phyloP scores from a whole-genome alignment of 1,140 invertebrate species.

The Limonius californicus region DNA sequence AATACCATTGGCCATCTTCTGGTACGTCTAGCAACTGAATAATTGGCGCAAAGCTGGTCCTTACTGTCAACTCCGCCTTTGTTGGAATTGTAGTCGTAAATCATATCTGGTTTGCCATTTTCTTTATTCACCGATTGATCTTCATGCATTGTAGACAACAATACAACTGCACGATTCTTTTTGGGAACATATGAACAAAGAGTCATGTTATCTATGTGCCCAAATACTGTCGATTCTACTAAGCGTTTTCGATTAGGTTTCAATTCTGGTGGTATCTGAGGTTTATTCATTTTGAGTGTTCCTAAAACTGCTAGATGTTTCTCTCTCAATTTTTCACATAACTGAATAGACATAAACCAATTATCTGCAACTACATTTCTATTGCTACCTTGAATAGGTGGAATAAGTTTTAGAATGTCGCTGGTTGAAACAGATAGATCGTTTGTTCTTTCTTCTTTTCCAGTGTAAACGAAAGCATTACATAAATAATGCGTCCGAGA shows the following conservation, averaged over 20 bases:
- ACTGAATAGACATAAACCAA: slow-evolving; percentile 35
- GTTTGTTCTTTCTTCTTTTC: background rate
- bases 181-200: slow-evolving; percentile 30
- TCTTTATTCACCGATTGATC: slow-evolving; percentile 24
- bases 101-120: slow-evolving; percentile 43
- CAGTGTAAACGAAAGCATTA: slow-evolving; percentile 17
- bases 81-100: slow-evolving; percentile 46
- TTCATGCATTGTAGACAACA: slow-evolving; percentile 35
- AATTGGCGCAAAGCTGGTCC: slow-evolving; percentile 35
- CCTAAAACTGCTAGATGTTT: slow-evolving; percentile 33
- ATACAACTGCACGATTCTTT: slow-evolving; percentile 36
- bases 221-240: slow-evolving; percentile 27
- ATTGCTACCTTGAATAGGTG: slow-evolving; percentile 28
- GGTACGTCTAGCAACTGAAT: slow-evolving; percentile 13
- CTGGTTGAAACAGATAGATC: slow-evolving; percentile 12
- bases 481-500: slow-evolving; percentile 12
- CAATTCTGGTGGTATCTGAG: slow-evolving; percentile 31
- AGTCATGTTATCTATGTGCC: slow-evolving; percentile 25
- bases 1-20: slow-evolving; percentile 7
- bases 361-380: slow-evolving; percentile 40
- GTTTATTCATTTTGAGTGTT: slow-evolving; percentile 42
- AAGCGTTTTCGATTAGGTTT: slow-evolving; percentile 17
- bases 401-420: slow-evolving; percentile 17
- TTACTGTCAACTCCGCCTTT: slow-evolving; percentile 46
- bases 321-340: slow-evolving; percentile 32